phyloP scores from a whole-genome alignment of 2,888 invertebrate genomes.

The Caenorhabditis auriculariae region DNA sequence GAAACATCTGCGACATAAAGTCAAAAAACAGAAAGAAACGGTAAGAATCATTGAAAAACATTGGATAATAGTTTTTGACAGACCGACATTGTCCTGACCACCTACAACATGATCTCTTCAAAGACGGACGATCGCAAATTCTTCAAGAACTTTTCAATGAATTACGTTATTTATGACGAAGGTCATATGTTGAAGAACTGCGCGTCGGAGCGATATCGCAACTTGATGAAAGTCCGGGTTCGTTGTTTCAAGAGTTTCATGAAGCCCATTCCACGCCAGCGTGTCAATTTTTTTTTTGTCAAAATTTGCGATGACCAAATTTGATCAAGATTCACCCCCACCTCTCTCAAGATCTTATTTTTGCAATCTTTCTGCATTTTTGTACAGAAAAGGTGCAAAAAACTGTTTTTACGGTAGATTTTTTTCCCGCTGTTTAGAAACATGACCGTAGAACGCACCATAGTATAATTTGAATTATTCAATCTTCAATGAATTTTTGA shows the following conservation, averaged over 20 bases:
- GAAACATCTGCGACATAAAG: slow-evolving; percentile 38
- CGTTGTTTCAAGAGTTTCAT: slow-evolving; percentile 5
- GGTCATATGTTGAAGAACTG: slow-evolving; percentile 94
- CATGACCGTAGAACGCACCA: no score
- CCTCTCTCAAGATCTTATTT: no score
- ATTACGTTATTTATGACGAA: slow-evolving; percentile 93
- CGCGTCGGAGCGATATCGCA: slow-evolving; percentile 76
- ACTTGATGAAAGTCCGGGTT: slow-evolving; percentile 51
- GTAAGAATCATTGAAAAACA: no score
- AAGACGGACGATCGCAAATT: slow-evolving; percentile 87
- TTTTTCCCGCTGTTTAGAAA: no score
- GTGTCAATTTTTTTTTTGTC: slow-evolving; percentile 4
- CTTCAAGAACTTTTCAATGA: slow-evolving; percentile 75
- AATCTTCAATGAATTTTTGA: no score
- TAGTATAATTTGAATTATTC: no score
- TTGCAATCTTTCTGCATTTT: no score
- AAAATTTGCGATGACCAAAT: no score
- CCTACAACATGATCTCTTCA: slow-evolving; percentile 77
- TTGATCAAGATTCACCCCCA: no score
- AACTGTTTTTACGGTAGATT: no score
- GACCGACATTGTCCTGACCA: slow-evolving; percentile 54
- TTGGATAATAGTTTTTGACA: no score
- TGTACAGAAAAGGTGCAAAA: no score
- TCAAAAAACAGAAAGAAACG: slow-evolving; percentile 40
- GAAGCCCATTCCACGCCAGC: background rate